phyloP scores from a whole-genome alignment of 2,113 vertebrate genomes.

The Cacatua alba region DNA sequence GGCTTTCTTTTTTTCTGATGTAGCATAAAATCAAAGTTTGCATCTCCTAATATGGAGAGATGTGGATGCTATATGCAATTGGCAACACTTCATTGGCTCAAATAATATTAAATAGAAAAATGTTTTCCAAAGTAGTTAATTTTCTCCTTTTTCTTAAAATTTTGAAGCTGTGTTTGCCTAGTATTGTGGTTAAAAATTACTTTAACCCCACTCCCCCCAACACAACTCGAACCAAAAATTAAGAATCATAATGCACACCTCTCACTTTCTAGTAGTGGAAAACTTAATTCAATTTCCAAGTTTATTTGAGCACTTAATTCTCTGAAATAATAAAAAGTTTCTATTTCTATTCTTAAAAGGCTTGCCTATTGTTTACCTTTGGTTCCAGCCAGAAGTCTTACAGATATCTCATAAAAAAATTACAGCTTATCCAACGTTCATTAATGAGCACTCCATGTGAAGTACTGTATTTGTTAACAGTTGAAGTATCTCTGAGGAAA shows the following conservation, averaged over 20 bases:
- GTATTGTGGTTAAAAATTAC: neutral
- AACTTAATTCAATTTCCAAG: neutral
- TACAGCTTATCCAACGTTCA: slow-evolving; percentile 4
- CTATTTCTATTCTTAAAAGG: neutral
- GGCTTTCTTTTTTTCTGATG: neutral
- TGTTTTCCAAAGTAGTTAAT: neutral
- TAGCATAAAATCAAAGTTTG: neutral
- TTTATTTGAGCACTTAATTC: neutral
- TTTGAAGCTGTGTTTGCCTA: neutral
- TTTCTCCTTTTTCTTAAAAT: neutral
- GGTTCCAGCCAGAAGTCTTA: neutral
- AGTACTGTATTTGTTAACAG: neutral
- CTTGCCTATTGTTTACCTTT: slow-evolving; percentile 37
- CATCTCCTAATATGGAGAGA: neutral
- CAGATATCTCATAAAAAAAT: slow-evolving; percentile 4
- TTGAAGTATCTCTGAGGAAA: slow-evolving; percentile 71
- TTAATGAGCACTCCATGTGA: neutral
- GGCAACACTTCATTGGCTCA: neutral
- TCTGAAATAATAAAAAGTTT: neutral
- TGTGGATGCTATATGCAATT: neutral
- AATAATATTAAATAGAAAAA: neutral
- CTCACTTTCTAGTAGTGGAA: neutral
- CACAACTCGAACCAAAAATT: neutral
- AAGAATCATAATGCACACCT: neutral
- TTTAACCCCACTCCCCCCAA: too few species aligned